Evolutionary conservation across 2,113 vertebrate species (phyloP).

Genomic region (Todiramphus saurophagus): DNA sequence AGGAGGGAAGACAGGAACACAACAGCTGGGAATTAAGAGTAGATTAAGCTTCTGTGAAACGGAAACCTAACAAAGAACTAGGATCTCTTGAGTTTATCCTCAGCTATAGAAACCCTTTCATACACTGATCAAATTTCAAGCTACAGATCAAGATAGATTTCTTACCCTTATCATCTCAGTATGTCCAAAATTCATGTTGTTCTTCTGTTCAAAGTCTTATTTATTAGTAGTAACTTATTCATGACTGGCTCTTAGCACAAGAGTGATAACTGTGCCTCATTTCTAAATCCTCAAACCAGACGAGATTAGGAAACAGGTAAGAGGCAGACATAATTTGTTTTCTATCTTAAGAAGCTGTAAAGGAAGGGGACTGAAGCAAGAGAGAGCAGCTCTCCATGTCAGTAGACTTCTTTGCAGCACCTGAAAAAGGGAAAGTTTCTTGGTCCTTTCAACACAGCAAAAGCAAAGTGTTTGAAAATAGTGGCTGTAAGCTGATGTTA

Average conservation of each 20-base stretch:
- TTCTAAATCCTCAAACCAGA: background rate
- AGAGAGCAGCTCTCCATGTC: background rate
- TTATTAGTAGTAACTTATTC: background rate
- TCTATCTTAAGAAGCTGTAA: background rate
- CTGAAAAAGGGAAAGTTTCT: background rate
- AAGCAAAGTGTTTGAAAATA: background rate
- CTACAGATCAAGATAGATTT: background rate
- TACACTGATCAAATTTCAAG: background rate
- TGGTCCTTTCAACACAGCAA: background rate
- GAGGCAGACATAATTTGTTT: background rate
- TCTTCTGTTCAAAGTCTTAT: background rate
- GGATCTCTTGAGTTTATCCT: background rate
- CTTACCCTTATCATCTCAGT: background rate
- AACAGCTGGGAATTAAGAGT: slow-evolving; percentile 11
- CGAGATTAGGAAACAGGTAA: background rate
- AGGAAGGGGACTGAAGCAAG: background rate
- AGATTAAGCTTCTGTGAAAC: background rate
- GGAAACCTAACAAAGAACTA: background rate
- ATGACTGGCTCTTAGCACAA: background rate
- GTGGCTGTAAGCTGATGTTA: background rate
- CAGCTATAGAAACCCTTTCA: background rate
- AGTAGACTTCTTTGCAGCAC: background rate
- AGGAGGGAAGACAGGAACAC: background rate
- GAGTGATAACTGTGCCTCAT: background rate
- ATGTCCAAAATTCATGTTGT: background rate